These are phyloP conservation scores for Phyllostomus discolor DNA, from an alignment of 2,113 vertebrate genomes.

Conservation along the genomic window DNA sequence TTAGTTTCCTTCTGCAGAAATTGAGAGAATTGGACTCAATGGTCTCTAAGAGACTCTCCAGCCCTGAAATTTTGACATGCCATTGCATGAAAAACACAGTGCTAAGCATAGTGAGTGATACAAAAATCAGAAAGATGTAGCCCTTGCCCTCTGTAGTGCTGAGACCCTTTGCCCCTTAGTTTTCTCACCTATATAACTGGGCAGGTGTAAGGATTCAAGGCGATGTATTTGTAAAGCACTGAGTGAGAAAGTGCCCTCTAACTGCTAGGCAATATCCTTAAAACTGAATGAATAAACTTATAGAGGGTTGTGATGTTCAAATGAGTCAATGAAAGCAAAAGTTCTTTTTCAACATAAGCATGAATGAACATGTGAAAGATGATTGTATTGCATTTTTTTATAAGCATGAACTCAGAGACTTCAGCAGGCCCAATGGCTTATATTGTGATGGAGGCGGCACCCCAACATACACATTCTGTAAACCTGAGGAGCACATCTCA, in stretches of 20 bases:
- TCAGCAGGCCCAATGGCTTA: not conserved
- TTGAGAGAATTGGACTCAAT: not conserved
- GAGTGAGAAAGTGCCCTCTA: not conserved
- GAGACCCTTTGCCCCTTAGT: not conserved
- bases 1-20: not conserved
- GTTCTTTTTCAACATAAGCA: not conserved
- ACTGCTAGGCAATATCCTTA: not conserved
- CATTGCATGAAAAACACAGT: not conserved
- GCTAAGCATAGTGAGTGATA: not conserved
- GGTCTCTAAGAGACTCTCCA: not conserved
- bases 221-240: not conserved
- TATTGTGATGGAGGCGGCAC: not conserved
- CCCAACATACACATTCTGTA: not conserved
- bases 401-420: too few species aligned
- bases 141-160: rapidly evolving
- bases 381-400: too few species aligned
- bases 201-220: not conserved
- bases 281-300: not conserved
- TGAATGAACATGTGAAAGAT: too few species aligned
- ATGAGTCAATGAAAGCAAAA: not conserved
- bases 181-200: not conserved
- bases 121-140: not conserved
- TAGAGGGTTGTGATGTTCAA: not conserved
- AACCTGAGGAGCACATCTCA: not conserved
- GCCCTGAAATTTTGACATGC: not conserved